Evolutionary conservation across 2,113 vertebrate species (phyloP).

Genomic region (Puffinus mauretanicus): DNA sequence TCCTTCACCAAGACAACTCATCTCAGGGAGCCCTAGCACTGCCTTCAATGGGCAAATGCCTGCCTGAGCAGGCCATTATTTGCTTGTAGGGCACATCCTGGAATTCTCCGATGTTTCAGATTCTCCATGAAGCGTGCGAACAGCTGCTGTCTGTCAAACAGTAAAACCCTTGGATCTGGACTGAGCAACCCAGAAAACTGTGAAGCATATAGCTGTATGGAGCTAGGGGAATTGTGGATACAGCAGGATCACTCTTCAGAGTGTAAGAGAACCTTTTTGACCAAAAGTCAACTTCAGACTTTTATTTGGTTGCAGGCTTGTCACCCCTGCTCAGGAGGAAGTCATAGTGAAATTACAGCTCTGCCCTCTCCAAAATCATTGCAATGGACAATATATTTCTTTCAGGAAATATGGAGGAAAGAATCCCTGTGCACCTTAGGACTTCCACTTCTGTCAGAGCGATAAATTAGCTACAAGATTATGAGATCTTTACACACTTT

Average conservation of each 20-base stretch:
- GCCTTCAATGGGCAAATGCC: background rate
- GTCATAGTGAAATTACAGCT: background rate
- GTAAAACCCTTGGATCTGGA: background rate
- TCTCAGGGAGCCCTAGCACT: background rate
- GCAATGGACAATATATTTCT: background rate
- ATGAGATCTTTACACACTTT: background rate
- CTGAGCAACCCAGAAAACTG: background rate
- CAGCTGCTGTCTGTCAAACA: background rate
- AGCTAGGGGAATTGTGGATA: background rate
- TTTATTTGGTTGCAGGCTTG: fast-evolving
- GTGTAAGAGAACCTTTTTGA: background rate
- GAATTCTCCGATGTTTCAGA: background rate
- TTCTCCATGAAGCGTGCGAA: background rate
- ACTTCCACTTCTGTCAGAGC: background rate
- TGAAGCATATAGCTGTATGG: background rate
- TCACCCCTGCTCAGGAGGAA: background rate
- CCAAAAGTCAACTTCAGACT: background rate
- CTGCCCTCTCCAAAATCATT: background rate
- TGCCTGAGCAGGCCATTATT: background rate
- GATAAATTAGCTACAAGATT: background rate
- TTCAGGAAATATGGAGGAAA: background rate
- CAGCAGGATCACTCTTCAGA: background rate
- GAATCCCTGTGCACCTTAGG: background rate
- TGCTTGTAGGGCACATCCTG: background rate
- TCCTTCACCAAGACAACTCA: background rate